Evolutionary conservation across 2,888 invertebrate species (phyloP).

Genomic region (Rambutsinella grinnellia): DNA sequence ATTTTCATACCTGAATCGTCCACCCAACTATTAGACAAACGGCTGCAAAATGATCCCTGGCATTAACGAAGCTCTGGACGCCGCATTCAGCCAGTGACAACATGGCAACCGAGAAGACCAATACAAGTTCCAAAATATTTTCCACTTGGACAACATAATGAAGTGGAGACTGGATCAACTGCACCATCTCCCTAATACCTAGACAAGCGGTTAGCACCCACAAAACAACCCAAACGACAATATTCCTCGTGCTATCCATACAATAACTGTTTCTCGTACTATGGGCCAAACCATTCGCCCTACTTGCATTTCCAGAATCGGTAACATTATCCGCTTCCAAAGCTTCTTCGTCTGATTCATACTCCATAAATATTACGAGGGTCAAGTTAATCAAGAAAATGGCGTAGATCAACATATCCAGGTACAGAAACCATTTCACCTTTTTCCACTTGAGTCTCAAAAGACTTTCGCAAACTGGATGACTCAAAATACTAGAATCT

Average conservation of each 20-base stretch:
- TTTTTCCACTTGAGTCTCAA: constrained; percentile 66
- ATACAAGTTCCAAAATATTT: constrained; percentile 65
- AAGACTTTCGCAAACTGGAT: constrained; percentile 67
- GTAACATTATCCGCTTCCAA: constrained; percentile 48
- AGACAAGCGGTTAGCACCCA: constrained; percentile 65
- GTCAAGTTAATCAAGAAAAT: constrained; percentile 66
- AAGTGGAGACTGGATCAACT: constrained; percentile 64
- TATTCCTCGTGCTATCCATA: constrained; percentile 65
- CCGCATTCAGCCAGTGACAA: constrained; percentile 66
- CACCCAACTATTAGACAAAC: constrained; percentile 67
- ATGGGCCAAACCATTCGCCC: constrained; percentile 1
- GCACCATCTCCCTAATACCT: constrained; percentile 66
- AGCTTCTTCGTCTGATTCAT: constrained; percentile 62
- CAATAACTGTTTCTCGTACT: constrained; percentile 55
- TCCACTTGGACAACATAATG: constrained; percentile 66
- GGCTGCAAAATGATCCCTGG: constrained; percentile 67
- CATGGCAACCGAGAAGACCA: constrained; percentile 65
- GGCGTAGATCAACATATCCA: constrained; percentile 66
- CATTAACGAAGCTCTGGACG: constrained; percentile 65
- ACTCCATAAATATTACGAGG: constrained; percentile 66
- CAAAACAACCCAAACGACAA: constrained; percentile 65
- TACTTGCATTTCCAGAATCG: constrained; percentile 1
- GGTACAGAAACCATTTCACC: constrained; percentile 66
- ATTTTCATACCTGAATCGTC: constrained; percentile 67
- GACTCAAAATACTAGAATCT: constrained; percentile 65